Conservation (phyloP, 2,888 invertebrate genomes). For the Laothoe populi region DNA sequence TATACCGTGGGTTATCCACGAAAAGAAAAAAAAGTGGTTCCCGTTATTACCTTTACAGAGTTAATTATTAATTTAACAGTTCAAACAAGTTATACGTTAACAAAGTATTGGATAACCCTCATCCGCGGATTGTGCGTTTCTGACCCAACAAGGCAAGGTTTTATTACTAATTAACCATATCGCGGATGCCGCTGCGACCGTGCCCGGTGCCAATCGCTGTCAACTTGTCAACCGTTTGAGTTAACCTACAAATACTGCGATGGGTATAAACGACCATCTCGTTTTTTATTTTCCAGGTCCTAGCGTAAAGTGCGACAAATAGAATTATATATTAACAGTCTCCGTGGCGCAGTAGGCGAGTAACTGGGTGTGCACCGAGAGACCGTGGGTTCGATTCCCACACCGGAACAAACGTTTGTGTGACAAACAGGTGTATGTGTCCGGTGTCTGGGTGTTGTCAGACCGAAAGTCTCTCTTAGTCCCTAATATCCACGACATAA, state of each 20-base stretch:
- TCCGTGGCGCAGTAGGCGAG: too few relatives aligned
- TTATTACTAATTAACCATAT: slow-evolving; percentile 65
- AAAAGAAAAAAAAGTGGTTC: too few relatives aligned
- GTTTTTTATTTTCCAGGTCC: background rate
- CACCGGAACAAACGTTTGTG: too few relatives aligned
- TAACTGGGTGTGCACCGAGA: too few relatives aligned
- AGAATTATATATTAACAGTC: background rate
- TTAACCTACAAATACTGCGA: slow-evolving; percentile 44
- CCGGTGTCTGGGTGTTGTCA: too few relatives aligned
- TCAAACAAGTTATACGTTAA: slow-evolving; percentile 38
- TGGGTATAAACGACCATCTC: background rate
- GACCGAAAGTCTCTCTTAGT: too few relatives aligned
- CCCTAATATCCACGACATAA: too few relatives aligned
- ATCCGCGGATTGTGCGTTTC: slow-evolving; percentile 36
- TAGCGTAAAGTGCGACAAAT: background rate
- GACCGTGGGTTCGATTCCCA: too few relatives aligned
- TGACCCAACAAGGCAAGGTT: slow-evolving; percentile 42
- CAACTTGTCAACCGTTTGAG: slow-evolving; percentile 55
- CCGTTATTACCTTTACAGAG: background rate
- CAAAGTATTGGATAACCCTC: slow-evolving; percentile 44
- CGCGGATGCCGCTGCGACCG: slow-evolving; percentile 53
- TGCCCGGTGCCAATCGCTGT: slow-evolving; percentile 59
- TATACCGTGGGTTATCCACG: too few relatives aligned
- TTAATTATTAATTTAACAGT: background rate
- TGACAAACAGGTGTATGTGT: too few relatives aligned